These are phyloP conservation scores for Peromyscus leucopus DNA, from an alignment of 2,113 vertebrate genomes.

Conservation along the genomic window DNA sequence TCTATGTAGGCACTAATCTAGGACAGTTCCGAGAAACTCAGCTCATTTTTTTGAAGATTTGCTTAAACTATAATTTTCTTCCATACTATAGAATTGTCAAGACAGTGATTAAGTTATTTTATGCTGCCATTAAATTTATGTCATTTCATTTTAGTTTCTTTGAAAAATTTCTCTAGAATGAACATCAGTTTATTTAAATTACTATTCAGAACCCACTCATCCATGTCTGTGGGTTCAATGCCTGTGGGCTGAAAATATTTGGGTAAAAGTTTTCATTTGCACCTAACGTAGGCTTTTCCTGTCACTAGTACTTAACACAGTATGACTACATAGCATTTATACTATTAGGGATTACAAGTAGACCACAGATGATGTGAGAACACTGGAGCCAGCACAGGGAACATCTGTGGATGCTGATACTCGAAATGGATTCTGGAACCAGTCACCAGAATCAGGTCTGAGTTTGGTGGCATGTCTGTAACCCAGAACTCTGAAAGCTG, in stretches of 20 bases:
- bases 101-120: conserved; percentile 38
- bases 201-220: conserved; percentile 5
- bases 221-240: not conserved
- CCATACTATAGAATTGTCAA: conserved; percentile 37
- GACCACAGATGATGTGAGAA: not conserved
- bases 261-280: not conserved
- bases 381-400: not conserved
- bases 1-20: conserved; percentile 7
- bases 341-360: not conserved
- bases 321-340: not conserved
- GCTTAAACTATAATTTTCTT: conserved; percentile 44
- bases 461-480: not conserved
- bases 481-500: not conserved
- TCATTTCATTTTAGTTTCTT: not conserved
- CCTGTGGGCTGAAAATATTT: not conserved
- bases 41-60: conserved; percentile 52
- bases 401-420: not conserved
- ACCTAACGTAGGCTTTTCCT: not conserved
- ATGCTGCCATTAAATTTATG: conserved; percentile 12
- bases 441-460: not conserved
- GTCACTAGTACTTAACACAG: not conserved
- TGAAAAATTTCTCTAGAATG: not conserved
- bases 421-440: not conserved
- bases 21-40: not conserved
- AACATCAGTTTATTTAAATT: conserved; percentile 27